Evolutionary conservation across 2,888 invertebrate genomes (phyloP).

Genomic region (Cancer borealis): DNA sequence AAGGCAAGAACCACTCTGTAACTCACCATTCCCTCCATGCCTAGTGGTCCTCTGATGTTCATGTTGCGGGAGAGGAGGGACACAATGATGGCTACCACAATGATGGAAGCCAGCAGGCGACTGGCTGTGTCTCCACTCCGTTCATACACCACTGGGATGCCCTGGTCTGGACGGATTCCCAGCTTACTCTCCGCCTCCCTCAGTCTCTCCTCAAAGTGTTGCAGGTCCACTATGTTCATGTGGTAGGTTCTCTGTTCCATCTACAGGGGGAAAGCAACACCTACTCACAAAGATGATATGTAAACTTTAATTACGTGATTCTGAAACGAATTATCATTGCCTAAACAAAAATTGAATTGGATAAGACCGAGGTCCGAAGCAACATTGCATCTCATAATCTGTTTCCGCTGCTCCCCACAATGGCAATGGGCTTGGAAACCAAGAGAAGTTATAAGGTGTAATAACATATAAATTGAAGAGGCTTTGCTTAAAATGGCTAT

Average conservation of each 20-base stretch:
- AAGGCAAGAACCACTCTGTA: background rate
- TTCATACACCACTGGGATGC: constrained; percentile 91
- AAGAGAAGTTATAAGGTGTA: background rate
- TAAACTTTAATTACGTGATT: background rate
- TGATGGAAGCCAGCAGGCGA: constrained; percentile 85
- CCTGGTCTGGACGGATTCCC: constrained; percentile 85
- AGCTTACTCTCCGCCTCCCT: constrained; percentile 86
- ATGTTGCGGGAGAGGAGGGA: constrained; percentile 86
- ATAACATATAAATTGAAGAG: background rate
- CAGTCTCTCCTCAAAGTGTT: constrained; percentile 93
- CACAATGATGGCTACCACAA: constrained; percentile 85
- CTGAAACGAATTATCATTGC: background rate
- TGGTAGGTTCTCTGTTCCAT: constrained; percentile 75
- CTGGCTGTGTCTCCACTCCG: constrained; percentile 88
- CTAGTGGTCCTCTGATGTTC: constrained; percentile 80
- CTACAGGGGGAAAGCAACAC: constrained; percentile 53
- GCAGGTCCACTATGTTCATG: constrained; percentile 90
- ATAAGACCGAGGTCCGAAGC: no score
- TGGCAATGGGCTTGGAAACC: background rate
- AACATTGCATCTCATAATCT: no score
- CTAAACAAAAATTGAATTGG: background rate
- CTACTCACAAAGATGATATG: background rate
- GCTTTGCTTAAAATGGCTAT: background rate
- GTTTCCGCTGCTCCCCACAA: background rate
- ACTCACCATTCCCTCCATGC: constrained; percentile 75